Evolutionary conservation across 2,797 vertebrate genomes (phyloP).

Genomic region (Scolopax bukidnonensis): DNA sequence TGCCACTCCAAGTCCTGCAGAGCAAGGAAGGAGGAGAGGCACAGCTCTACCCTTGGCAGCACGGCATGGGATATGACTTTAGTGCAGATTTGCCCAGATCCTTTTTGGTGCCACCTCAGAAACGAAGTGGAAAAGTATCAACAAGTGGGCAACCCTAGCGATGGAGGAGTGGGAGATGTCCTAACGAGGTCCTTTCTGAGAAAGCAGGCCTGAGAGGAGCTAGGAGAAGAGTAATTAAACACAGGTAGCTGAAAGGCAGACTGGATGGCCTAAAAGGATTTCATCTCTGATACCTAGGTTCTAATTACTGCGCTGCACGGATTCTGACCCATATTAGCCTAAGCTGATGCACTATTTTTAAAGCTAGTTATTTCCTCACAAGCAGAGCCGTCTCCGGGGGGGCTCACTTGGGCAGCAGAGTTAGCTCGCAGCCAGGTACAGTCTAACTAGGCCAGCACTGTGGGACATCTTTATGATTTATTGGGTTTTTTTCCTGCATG

Average conservation of each 20-base stretch:
- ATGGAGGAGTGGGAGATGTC: neutral
- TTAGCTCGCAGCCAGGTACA: neutral
- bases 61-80: fast-evolving
- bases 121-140: neutral
- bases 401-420: neutral
- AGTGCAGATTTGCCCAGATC: neutral
- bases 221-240: neutral
- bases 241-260: neutral
- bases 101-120: neutral
- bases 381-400: neutral
- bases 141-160: neutral
- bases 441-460: slow-evolving; percentile 37
- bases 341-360: neutral
- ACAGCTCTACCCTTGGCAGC: fast-evolving
- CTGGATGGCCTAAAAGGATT: neutral
- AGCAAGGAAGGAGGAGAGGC: neutral
- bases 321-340: neutral
- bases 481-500: fast-evolving
- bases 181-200: fast-evolving
- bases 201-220: neutral
- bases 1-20: fast-evolving
- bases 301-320: neutral
- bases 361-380: neutral
- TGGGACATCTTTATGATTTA: neutral
- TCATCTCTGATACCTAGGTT: neutral